A percentile compares a stretch with the other conserved stretches of the same genome.
Evolutionary conservation across 2,888 invertebrate genomes (phyloP).

Genomic region (Metacarcinus magister): DNA sequence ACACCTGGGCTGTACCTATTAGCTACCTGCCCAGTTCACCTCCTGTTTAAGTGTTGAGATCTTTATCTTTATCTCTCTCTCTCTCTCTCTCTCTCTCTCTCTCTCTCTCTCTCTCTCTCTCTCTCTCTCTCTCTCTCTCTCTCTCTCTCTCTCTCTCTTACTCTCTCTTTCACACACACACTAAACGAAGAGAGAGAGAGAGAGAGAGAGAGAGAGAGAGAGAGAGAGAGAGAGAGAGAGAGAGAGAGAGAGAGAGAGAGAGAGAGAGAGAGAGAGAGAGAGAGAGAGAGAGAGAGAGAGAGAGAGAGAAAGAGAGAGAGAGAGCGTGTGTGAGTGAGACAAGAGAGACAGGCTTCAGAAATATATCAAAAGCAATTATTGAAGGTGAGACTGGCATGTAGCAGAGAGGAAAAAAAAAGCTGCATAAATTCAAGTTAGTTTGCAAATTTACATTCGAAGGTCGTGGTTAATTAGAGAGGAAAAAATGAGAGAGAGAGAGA

Average conservation of each 20-base stretch:
- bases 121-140: no score
- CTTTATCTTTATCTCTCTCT: no score
- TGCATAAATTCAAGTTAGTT: no score
- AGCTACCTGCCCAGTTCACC: slow-evolving; percentile 14
- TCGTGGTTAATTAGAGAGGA: no score
- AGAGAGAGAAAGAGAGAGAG: background rate
- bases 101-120: no score
- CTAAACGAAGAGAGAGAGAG: background rate
- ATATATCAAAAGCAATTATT: background rate
- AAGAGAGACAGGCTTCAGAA: background rate
- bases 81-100: no score
- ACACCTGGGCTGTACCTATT: background rate
- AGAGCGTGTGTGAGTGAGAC: background rate
- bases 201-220: background rate
- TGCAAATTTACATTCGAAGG: no score
- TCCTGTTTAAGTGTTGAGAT: background rate
- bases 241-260: background rate
- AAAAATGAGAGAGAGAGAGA: background rate
- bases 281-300: background rate
- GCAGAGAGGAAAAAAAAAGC: background rate
- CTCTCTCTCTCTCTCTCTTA: no score
- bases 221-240: background rate
- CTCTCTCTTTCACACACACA: background rate
- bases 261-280: background rate
- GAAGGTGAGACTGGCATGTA: background rate